These are phyloP conservation scores for Girardia tigrina DNA, from an alignment of 2,888 invertebrate genomes.

Conservation along the genomic window DNA sequence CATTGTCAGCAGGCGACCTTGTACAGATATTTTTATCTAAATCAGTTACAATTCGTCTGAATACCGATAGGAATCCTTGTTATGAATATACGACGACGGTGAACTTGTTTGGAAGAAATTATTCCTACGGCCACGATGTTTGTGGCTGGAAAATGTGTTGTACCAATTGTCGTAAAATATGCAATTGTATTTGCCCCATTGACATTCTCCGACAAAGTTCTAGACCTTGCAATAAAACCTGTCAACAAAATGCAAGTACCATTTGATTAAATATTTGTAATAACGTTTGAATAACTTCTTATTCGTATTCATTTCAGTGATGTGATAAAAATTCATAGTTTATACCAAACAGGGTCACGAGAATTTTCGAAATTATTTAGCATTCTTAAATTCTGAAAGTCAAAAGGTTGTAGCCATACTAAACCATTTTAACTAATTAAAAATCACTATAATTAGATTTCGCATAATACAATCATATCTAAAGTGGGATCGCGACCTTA, in stretches of 20 bases:
- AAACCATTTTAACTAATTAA: no score
- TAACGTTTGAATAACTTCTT: no score
- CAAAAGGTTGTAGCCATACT: no score
- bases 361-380: no score
- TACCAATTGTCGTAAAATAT: neutral
- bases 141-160: constrained; percentile 31
- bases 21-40: constrained; percentile 17
- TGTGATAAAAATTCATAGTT: no score
- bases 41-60: neutral
- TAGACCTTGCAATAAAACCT: constrained; percentile 24
- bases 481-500: no score
- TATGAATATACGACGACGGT: neutral
- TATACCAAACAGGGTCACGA: no score
- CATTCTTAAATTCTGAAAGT: no score
- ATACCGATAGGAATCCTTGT: neutral
- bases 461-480: no score
- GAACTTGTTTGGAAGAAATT: neutral
- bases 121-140: neutral
- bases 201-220: constrained; percentile 8
- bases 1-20: neutral
- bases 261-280: no score
- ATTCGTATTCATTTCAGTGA: no score
- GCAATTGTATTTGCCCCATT: constrained; percentile 29
- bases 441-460: no score
- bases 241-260: neutral